Evolutionary conservation across 1,140 invertebrate species (phyloP).

Genomic region (Eufriesea mexicana): DNA sequence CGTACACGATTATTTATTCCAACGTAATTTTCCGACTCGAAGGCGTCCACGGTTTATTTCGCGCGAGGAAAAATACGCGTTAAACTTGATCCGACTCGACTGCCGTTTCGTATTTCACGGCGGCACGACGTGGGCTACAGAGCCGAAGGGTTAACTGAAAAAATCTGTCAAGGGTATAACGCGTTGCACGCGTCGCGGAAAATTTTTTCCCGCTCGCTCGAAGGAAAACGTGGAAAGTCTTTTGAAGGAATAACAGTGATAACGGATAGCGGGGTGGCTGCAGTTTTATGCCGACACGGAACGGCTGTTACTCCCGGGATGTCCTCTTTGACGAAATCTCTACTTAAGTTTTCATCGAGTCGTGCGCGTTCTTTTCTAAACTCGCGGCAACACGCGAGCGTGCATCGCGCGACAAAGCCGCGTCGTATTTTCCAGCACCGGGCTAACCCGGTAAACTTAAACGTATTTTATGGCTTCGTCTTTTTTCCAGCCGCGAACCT

Average conservation of each 20-base stretch:
- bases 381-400: conserved; percentile 18
- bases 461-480: too few species aligned
- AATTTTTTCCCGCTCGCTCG: not conserved
- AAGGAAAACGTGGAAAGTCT: conserved; percentile 26
- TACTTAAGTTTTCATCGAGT: conserved; percentile 21
- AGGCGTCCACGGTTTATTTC: not conserved
- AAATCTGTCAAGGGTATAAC: conserved; percentile 42
- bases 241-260: conserved; percentile 39
- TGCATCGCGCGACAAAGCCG: not conserved
- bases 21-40: not conserved
- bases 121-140: not conserved
- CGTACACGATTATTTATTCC: not conserved
- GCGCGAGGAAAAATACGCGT: not conserved
- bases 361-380: conserved; percentile 22
- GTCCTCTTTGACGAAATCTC: conserved; percentile 47
- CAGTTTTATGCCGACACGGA: conserved; percentile 42
- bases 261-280: conserved; percentile 13
- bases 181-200: not conserved
- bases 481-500: too few species aligned
- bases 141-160: conserved; percentile 28
- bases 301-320: conserved; percentile 28
- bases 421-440: not conserved
- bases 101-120: not conserved
- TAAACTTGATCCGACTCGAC: conserved; percentile 11
- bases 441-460: too few species aligned